Evolutionary conservation across 2,113 vertebrate species (phyloP), one percentile per base, ranked within the genome.

Genomic region (Actinemys pallida): DNA sequence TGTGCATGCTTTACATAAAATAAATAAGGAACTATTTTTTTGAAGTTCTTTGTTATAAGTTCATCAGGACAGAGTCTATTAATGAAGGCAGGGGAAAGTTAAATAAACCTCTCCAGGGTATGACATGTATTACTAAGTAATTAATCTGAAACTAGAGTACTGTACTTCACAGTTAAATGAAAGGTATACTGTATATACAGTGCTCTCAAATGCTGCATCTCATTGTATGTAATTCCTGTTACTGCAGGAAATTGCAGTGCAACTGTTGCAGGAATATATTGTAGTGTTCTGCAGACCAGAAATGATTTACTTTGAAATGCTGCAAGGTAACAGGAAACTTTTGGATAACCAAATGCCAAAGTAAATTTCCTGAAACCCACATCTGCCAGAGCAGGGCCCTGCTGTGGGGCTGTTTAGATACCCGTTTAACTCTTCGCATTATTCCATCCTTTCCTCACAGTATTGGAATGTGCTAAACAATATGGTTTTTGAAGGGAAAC

Each of bases 401-500:
- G 90, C 96, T 95, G 98, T 8, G 96, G 85, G 75, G 84, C 79
- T 97, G 95, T 93, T 98, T 91, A 96, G 97, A 98, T 97, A 96
- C 97, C 97, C 96, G 91, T 97, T 98, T 97, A 98, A 98, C 98
- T 98, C 98, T 98, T 97, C 93, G 0, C 96, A 90, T 97, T 93
- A 96, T 98, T 96, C 97, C 52, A 24, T 96, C 95, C 97, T 98
- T 98, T 84, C 94, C 98, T 98, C 97, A 98, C 93, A n/a, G 93
- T 97, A 96, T 98, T 98, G 98, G 98, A 98, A 98, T 99, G 98
- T 96, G 97, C 94, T 80, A 90, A 97, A 99, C 98, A 98, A 98
- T 98, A 98, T 98, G 98, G 97, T 98, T 98, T 98, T 98, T 97
- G 98, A 98, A 98, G 94, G 97, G 97, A 97, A 98, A 98, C 96